Base-by-base conservation (phyloP, 2,888 invertebrate genomes). In the Lepidochrysops patricia region DNA sequence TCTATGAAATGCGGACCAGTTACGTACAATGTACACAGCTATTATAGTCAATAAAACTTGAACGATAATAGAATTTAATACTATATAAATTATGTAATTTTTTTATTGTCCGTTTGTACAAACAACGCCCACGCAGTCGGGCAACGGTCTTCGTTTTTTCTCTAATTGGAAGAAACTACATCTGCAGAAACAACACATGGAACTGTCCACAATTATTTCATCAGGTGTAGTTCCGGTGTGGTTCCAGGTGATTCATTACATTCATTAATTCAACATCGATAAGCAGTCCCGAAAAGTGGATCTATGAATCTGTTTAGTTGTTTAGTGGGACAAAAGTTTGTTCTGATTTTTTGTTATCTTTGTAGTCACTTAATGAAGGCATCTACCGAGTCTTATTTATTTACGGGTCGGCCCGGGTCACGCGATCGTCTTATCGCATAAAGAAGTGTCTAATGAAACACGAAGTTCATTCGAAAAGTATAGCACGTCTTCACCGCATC, bases 341-440 rank as follows among this genome's bases (percentile, higher is more conserved):
- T 43, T 43, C 19, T 43, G 19, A 19, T 43, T 43, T 43, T 43
- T 50, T 57, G 23, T 49, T 32, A 29, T 15, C 37, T 25, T 34
- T 35, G 19, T 35, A 25, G 50, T 64, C 37, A 57, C 75, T 75
- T 82, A 84, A 84, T 85, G 84, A 84, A 83, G 79, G 82, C 79
- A 83, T 85, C 82, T 77, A 70, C 75, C 75, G 79, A 77, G 80
- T 15, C 79, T 76, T 13, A 34, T 50, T 27, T 48, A 34, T 34
- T 15, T 70, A 72, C 73, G 72, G 75, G 79, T 76, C 75, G 76
- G 74, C 72, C 70, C 62, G 66, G 80, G 86, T 84, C 88, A 89
- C 88, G 88, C 88, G 86, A 89, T 80, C 82, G 81, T 83, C 84
- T 83, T 83, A 87, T 84, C 84, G 82, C 79, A 84, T 85, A 84